phyloP scores from a whole-genome alignment of 2,888 invertebrate species.

The Taenaris catops region DNA sequence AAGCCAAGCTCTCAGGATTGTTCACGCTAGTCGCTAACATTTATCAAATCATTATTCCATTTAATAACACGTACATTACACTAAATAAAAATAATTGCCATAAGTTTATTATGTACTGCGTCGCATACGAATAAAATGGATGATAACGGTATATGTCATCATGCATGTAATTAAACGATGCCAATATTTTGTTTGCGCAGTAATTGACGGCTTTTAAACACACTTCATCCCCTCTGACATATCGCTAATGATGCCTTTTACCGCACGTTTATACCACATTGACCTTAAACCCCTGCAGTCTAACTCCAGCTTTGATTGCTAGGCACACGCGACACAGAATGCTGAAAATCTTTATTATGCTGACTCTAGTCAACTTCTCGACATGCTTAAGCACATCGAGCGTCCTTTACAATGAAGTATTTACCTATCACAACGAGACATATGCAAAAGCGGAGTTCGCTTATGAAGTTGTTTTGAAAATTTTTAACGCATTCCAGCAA shows the following conservation, averaged over 20 bases:
- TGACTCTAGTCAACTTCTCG: conserved; percentile 31
- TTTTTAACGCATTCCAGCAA: conserved; percentile 57
- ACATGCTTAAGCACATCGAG: conserved; percentile 30
- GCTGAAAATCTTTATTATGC: conserved; percentile 30
- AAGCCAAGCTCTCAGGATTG: no score
- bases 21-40: not conserved
- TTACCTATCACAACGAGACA: conserved; percentile 46
- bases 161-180: conserved; percentile 43
- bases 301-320: conserved; percentile 22
- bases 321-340: conserved; percentile 35
- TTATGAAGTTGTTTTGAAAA: conserved; percentile 52
- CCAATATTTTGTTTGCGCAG: conserved; percentile 57
- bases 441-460: conserved; percentile 49
- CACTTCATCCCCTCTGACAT: conserved; percentile 40
- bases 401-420: conserved; percentile 44
- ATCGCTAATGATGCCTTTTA: conserved; percentile 52
- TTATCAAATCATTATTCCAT: not conserved
- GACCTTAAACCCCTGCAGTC: conserved; percentile 46
- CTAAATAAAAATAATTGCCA: not conserved
- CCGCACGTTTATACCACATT: conserved; percentile 33
- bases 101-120: conserved; percentile 17
- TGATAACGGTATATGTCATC: conserved; percentile 27
- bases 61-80: not conserved
- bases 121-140: no score
- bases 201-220: conserved; percentile 67